These are phyloP conservation scores for Pasiphila rectangulata DNA, from an alignment of 2,888 invertebrate genomes.

Conservation along the genomic window DNA sequence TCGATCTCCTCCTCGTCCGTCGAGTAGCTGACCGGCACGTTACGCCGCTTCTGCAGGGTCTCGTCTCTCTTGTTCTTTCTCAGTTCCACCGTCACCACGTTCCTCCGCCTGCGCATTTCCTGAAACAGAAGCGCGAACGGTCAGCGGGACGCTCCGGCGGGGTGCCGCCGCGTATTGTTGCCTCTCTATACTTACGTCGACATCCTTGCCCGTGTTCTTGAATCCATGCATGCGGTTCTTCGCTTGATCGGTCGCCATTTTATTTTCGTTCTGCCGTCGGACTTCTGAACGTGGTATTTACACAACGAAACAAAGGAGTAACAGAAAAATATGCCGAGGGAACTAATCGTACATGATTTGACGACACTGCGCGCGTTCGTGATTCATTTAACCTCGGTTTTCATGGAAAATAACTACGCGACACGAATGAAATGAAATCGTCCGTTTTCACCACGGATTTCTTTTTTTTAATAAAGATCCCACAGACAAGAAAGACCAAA, in stretches of 20 bases:
- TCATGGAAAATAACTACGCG: conserved; percentile 64
- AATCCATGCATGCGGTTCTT: conserved; percentile 95
- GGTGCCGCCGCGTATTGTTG: neutral
- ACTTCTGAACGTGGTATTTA: conserved; percentile 59
- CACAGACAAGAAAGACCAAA: conserved; percentile 3
- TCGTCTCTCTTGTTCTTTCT: conserved; percentile 99
- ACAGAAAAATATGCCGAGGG: conserved; percentile 60
- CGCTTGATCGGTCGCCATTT: conserved; percentile 89
- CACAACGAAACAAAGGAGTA: conserved; percentile 70
- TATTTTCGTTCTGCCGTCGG: conserved; percentile 71
- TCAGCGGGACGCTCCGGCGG: conserved; percentile 16
- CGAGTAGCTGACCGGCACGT: conserved; percentile 94
- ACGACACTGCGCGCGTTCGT: conserved; percentile 60
- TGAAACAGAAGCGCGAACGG: conserved; percentile 61
- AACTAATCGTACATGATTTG: conserved; percentile 74
- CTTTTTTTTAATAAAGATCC: conserved; percentile 38
- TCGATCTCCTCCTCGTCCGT: conserved; percentile 89
- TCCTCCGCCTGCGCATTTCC: conserved; percentile 98
- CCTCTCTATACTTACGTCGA: conserved; percentile 89
- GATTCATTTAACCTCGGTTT: conserved; percentile 66
- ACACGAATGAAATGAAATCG: conserved; percentile 55
- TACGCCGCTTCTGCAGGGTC: conserved; percentile 96
- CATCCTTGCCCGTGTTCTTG: conserved; percentile 99
- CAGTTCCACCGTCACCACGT: conserved; percentile 97
- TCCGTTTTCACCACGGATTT: conserved; percentile 62